These are phyloP conservation scores for Teinopalpus imperialis DNA, from an alignment of 2,888 invertebrate species.

Conservation along the genomic window DNA sequence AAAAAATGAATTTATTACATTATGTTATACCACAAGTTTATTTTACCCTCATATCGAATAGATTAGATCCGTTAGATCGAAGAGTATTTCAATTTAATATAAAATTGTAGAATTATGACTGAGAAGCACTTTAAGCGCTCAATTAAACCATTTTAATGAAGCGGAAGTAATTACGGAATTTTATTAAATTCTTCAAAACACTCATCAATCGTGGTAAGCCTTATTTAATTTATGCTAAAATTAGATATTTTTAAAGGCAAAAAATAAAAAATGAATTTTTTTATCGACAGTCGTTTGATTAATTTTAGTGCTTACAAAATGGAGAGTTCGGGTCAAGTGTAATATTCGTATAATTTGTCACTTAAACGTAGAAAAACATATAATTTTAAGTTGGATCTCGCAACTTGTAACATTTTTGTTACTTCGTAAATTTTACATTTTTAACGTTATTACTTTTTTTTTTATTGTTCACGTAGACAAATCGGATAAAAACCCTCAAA, in stretches of 20 bases:
- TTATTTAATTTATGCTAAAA: constrained; percentile 2
- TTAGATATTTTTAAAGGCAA: background rate
- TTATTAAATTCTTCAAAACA: constrained; percentile 4
- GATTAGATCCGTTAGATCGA: background rate
- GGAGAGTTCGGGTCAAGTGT: constrained; percentile 8
- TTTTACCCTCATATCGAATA: too few relatives aligned
- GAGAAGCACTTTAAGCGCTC: background rate
- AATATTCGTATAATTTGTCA: constrained; percentile 15
- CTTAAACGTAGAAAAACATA: too few relatives aligned
- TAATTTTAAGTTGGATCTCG: too few relatives aligned
- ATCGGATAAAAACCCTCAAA: too few relatives aligned
- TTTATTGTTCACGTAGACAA: too few relatives aligned
- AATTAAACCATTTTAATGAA: constrained; percentile 4
- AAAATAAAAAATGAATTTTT: too few relatives aligned
- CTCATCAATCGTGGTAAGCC: constrained; percentile 8
- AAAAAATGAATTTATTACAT: too few relatives aligned
- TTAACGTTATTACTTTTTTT: too few relatives aligned
- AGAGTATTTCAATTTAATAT: background rate
- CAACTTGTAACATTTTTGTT: too few relatives aligned
- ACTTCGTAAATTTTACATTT: too few relatives aligned
- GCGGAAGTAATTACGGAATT: constrained; percentile 3
- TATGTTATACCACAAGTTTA: too few relatives aligned
- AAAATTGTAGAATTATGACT: constrained; percentile 2
- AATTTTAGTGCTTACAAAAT: constrained; percentile 1
- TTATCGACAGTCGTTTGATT: constrained; percentile 1